Percentiles rank a stretch among this genome's conserved stretches.
phyloP scores from a whole-genome alignment of 1,140 invertebrate species.

The Araneus ventricosus region DNA sequence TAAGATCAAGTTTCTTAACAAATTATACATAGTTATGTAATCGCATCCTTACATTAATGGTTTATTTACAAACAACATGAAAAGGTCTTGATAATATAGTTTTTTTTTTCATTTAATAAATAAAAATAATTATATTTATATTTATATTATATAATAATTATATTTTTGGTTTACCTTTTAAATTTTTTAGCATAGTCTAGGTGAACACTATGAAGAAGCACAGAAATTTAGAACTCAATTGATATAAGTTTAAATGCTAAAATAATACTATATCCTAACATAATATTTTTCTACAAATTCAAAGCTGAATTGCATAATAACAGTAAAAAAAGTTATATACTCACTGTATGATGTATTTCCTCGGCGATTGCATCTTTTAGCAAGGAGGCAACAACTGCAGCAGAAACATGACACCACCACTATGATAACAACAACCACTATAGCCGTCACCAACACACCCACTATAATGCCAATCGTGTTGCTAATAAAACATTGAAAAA shows the following conservation, averaged over 20 bases:
- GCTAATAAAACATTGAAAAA: background rate
- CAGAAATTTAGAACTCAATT: background rate
- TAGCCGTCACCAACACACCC: conserved; percentile 73
- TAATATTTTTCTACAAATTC: background rate
- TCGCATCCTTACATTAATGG: no score
- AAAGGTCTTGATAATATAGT: no score
- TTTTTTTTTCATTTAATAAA: no score
- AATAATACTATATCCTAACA: background rate
- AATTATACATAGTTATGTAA: no score
- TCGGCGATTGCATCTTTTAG: conserved; percentile 68
- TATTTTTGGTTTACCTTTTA: no score
- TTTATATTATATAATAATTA: no score
- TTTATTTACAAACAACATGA: no score
- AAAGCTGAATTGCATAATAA: background rate
- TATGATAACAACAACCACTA: conserved; percentile 76
- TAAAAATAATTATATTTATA: no score
- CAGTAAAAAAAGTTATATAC: background rate
- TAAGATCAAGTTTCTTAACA: no score
- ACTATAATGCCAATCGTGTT: conserved; percentile 74
- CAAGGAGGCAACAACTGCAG: conserved; percentile 75
- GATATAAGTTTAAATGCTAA: no score
- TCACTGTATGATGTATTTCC: conserved; percentile 70
- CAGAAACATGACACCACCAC: conserved; percentile 76
- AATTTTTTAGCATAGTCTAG: no score
- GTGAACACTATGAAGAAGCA: no score